phyloP scores from a whole-genome alignment of 2,888 invertebrate species.

The Tipula unca region DNA sequence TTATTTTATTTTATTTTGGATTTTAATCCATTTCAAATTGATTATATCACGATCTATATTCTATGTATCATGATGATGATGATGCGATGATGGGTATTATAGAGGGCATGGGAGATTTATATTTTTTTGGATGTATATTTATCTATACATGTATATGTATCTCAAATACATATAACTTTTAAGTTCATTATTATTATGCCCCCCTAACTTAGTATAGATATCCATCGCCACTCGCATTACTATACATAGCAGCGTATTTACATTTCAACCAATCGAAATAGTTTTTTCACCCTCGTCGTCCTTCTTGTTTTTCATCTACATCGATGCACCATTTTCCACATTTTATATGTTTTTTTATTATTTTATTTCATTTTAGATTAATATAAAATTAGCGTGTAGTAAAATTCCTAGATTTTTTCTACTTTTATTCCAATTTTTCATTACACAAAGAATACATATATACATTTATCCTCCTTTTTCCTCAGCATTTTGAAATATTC shows the following conservation, averaged over 20 bases:
- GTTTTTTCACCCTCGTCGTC: background rate
- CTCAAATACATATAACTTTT: background rate
- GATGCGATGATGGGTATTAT: background rate
- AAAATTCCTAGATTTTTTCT: background rate
- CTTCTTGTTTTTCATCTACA: background rate
- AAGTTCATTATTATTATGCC: background rate
- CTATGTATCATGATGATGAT: background rate
- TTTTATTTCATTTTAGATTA: background rate
- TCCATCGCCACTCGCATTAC: background rate
- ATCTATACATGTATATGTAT: background rate
- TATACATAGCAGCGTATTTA: background rate
- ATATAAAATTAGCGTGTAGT: slow-evolving; percentile 8
- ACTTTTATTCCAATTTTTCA: background rate
- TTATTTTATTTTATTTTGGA: background rate
- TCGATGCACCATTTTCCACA: background rate
- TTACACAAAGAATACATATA: background rate
- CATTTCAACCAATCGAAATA: background rate
- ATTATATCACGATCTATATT: slow-evolving; percentile 8
- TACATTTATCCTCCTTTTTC: background rate
- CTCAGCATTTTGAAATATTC: background rate
- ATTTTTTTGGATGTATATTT: background rate
- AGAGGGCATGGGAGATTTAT: background rate
- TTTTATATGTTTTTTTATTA: background rate
- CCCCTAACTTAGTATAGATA: background rate
- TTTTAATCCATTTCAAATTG: background rate